phyloP scores from a whole-genome alignment of 2,888 invertebrate species.

The Heteropelma amictum region DNA sequence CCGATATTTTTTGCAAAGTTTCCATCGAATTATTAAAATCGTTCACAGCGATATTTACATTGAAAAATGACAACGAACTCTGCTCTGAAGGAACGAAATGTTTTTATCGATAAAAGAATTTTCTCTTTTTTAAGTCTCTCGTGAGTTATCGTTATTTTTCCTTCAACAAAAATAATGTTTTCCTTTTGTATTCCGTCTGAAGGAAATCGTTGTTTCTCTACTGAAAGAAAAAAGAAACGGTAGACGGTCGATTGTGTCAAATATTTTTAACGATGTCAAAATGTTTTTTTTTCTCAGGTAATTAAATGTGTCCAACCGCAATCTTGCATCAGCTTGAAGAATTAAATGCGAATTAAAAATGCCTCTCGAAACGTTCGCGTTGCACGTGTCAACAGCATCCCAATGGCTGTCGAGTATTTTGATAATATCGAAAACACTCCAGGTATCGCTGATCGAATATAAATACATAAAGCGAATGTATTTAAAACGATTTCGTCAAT shows the following conservation, averaged over 20 bases:
- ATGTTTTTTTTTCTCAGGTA: background rate
- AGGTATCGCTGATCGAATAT: no score
- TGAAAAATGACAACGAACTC: background rate
- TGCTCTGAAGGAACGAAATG: background rate
- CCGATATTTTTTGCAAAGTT: constrained; percentile 19
- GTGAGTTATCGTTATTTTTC: no score
- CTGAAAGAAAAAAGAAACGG: no score
- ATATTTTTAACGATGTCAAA: no score
- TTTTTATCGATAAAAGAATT: background rate
- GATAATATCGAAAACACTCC: constrained; percentile 13
- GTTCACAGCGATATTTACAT: background rate
- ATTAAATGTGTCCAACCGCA: background rate
- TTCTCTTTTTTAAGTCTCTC: no score
- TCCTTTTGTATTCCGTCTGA: no score
- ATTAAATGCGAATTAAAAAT: background rate
- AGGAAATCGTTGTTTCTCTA: no score
- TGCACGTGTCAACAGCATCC: constrained; percentile 1
- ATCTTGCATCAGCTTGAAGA: no score
- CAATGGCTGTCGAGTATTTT: background rate
- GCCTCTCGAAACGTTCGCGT: background rate
- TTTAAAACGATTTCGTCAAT: background rate
- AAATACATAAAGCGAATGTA: no score
- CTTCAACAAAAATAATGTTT: no score
- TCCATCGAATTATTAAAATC: background rate
- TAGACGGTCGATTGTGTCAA: no score